Base-by-base conservation (phyloP, 2,888 invertebrate species). In the Bellardia pandia region DNA sequence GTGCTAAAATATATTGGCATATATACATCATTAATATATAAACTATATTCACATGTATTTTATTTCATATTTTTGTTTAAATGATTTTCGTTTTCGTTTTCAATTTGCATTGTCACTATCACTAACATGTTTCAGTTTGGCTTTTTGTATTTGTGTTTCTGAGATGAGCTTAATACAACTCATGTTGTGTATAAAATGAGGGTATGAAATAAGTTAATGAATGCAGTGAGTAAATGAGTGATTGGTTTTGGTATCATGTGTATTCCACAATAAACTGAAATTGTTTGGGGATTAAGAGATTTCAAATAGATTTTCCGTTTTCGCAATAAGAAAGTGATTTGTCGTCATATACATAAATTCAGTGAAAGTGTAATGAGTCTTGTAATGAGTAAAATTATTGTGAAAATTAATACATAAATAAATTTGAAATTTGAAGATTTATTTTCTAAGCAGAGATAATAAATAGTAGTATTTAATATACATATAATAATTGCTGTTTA, bases 291-390 rank as follows among this genome's bases (percentile, higher is more conserved):
- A 60, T 45, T n/a, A 45, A 74, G 37, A 33, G 33, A 75, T 37
- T 60, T n/a, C 33, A 48, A 33, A 37, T 37, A 33, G 14, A 62
- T 14, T 23, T 58, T 74, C 33, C 14, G 1, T 42, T 74, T 16
- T n/a, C 7, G 74, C 14, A 40, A 72, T 23, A 72, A 60, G 33
- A 33, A 74, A 74, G 33, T 51, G 33, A 75, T 74, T 74, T 74
- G 58, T 72, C 56, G 58, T 72, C 30, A 13, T 72, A 72, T 37
- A 23, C 23, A 23, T 23, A 23, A 1, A 58, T 23, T 14, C 30
- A 60, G 45, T 13, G 13, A 58, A 60, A 14, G 40, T 71, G 14
- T 30, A 58, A 60, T 60, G 60, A 13, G 2, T 60, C 33, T 33
- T 13, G 23, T 23, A 23, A 23, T 23, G 23, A 60, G 60, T 4